Evolutionary conservation across 1,140 invertebrate genomes (phyloP), one percentile per base, ranked within the genome.

Genomic region (Caenorhabditis brenneri): DNA sequence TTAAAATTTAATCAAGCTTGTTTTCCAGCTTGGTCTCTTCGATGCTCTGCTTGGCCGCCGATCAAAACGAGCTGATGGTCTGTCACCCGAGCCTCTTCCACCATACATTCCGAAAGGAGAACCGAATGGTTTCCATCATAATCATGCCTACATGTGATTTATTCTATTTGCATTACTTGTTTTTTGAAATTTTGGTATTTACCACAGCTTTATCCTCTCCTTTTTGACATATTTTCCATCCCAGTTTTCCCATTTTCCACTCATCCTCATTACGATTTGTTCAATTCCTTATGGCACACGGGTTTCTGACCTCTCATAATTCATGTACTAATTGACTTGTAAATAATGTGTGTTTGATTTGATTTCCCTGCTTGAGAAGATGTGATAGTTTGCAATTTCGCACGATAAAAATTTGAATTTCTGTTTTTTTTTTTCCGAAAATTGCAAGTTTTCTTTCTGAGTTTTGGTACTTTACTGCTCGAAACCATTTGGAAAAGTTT

Each of bases 71-170:
- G 29, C 33, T 2, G 36, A 74, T 42, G 36, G 65, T 10, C n/a
- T 74, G n/a, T 42, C 36, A 22, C 65, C 65, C 1, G 65, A 74
- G 46, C 65, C 65, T 1, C 65, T 74, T 46, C 65, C 65, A 42
- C 65, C 65, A 36, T 74, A 74, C 42, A 46, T 74, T 46, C 65
- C 65, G n/a, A 74, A 74, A 24, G 65, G 65, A 74, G 65, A 74
- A 42, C 65, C 65, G 22, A 74, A 74, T n/a, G 65, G 65, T 42
- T 74, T 42, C 65, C 65, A 74, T 24, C 10, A n/a, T n/a, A 42
- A 42, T 39, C 65, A 74, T 42, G 65, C 65, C 16, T 74, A 42
- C 36, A 42, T 74, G 65, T 65, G 58, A 65, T 24, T 19, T 16
- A 58, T 15, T 12, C 29, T 33, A 27, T 65, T 33, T 60, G 15